Evolutionary conservation across 2,113 vertebrate species (phyloP).

Genomic region (Cyprinodon tularosa): DNA sequence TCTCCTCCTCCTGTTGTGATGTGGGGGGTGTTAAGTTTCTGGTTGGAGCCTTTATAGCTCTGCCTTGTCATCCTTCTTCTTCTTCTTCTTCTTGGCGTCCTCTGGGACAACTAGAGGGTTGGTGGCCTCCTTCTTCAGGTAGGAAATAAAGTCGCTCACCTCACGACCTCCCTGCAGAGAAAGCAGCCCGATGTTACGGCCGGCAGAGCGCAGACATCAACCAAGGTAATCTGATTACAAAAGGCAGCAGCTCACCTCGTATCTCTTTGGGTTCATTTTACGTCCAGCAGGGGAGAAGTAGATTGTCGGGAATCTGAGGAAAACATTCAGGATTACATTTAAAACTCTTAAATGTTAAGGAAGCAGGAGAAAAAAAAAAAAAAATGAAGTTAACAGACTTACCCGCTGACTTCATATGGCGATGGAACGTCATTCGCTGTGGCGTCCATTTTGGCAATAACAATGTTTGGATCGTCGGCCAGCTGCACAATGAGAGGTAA

Average conservation of each 20-base stretch:
- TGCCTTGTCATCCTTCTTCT: constrained; percentile 52
- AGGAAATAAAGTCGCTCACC: constrained; percentile 92
- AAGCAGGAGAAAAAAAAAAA: not conserved
- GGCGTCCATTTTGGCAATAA: constrained; percentile 99
- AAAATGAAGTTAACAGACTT: constrained; percentile 50
- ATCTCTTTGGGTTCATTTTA: constrained; percentile 95
- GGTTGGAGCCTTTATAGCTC: constrained; percentile 76
- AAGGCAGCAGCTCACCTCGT: constrained; percentile 82
- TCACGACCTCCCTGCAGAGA: constrained; percentile 90
- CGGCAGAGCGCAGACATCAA: not conserved
- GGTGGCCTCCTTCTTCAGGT: constrained; percentile 92
- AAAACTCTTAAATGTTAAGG: not conserved
- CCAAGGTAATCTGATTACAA: rapidly evolving
- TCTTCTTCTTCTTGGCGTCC: constrained; percentile 93
- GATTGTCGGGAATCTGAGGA: constrained; percentile 92
- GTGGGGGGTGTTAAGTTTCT: constrained; percentile 32
- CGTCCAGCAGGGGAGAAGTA: constrained; percentile 93
- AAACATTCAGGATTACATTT: not conserved
- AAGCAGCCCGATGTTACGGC: not conserved
- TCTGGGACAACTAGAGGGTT: constrained; percentile 86
- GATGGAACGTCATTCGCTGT: constrained; percentile 98
- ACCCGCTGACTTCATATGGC: constrained; percentile 96
- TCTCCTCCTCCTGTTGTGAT: constrained; percentile 26
- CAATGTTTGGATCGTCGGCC: constrained; percentile 86
- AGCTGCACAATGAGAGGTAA: constrained; percentile 78